Evolutionary conservation across 2,797 vertebrate species (phyloP).

Genomic region (Podarcis siculus): DNA sequence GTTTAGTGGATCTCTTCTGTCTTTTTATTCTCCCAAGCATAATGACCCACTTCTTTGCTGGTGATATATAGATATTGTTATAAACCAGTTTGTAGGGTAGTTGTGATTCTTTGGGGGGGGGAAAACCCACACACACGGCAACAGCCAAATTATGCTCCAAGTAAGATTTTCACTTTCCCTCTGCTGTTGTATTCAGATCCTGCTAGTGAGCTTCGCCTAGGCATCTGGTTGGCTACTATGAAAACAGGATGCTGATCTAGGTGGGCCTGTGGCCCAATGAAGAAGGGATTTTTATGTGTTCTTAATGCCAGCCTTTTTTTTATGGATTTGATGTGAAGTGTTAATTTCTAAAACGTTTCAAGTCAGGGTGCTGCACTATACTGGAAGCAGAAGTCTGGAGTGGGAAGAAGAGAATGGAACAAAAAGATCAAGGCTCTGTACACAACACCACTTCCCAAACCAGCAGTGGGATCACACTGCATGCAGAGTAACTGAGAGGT

Average conservation of each 20-base stretch:
- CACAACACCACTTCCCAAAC: no score
- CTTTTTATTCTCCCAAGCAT: neutral
- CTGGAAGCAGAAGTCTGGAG: neutral
- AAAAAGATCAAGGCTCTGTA: neutral
- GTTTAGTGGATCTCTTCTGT: neutral
- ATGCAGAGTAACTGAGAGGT: no score
- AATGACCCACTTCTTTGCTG: neutral
- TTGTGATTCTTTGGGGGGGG: neutral
- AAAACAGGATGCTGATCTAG: neutral
- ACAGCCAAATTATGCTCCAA: neutral
- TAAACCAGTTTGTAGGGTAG: neutral
- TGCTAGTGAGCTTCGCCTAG: no score
- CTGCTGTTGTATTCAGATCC: neutral
- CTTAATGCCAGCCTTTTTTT: no score
- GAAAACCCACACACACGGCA: neutral
- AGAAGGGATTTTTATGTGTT: neutral
- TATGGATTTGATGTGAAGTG: no score
- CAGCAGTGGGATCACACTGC: no score
- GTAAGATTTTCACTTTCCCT: neutral
- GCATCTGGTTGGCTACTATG: no score
- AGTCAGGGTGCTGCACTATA: neutral
- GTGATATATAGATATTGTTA: neutral
- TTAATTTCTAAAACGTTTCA: no score
- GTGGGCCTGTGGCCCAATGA: neutral
- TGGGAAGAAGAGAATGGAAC: constrained; percentile 7